These are phyloP conservation scores for Sparidentex hasta DNA, from an alignment of 2,797 vertebrate species.

Conservation along the genomic window DNA sequence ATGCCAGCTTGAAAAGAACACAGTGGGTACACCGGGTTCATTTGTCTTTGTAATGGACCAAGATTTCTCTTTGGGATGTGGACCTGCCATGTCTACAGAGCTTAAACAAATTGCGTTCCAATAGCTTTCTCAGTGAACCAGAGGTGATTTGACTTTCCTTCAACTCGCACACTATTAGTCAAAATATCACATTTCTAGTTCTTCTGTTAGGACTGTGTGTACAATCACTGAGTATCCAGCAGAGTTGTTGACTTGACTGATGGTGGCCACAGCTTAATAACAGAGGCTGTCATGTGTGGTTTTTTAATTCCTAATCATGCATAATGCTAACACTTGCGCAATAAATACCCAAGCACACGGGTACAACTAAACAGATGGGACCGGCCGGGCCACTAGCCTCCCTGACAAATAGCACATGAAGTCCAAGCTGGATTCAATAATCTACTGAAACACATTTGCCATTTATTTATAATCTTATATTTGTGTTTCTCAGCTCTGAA, in stretches of 20 bases:
- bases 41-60: conserved; percentile 66
- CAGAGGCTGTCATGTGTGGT: conserved; percentile 1
- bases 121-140: conserved; percentile 62
- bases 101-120: conserved; percentile 65
- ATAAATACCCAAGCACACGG: background rate
- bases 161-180: conserved; percentile 55
- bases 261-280: conserved; percentile 33
- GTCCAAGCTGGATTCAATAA: conserved; percentile 1
- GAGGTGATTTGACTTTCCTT: conserved; percentile 66
- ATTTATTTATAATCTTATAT: background rate
- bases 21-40: conserved; percentile 50
- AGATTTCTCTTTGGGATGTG: conserved; percentile 50
- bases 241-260: conserved; percentile 49
- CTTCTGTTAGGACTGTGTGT: conserved; percentile 42
- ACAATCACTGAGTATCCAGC: conserved; percentile 42
- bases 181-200: conserved; percentile 69
- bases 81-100: conserved; percentile 44
- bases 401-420: conserved; percentile 11
- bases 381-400: background rate
- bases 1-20: conserved; percentile 69
- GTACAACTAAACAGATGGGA: conserved; percentile 6
- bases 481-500: background rate
- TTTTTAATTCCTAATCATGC: conserved; percentile 35
- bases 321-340: conserved; percentile 11
- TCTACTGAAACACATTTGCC: background rate